A percentile compares a stretch with the other conserved stretches of the same genome.
These are phyloP conservation scores for Zapornia atra DNA, from an alignment of 2,113 vertebrate species.

Conservation along the genomic window DNA sequence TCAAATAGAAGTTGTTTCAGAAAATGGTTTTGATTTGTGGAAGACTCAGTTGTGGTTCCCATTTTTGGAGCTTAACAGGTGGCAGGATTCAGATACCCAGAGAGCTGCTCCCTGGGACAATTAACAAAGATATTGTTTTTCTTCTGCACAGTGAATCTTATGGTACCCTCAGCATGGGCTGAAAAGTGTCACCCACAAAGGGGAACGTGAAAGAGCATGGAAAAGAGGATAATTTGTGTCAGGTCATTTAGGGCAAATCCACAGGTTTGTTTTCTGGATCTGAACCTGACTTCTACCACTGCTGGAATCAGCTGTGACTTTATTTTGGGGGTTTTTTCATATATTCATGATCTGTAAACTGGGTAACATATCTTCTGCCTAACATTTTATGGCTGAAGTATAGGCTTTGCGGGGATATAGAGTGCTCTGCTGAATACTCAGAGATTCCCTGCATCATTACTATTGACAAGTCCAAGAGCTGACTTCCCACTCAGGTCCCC, in stretches of 20 bases:
- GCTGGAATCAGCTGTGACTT: neutral
- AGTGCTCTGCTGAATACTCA: neutral
- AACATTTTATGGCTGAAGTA: neutral
- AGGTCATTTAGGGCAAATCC: neutral
- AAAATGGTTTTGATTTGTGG: neutral
- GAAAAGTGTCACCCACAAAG: neutral
- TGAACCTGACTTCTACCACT: neutral
- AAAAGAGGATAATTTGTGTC: too few relatives aligned
- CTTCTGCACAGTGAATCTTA: neutral
- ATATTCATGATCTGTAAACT: neutral
- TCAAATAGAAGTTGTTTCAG: neutral
- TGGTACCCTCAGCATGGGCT: neutral
- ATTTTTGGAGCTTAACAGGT: neutral
- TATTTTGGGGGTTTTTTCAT: neutral
- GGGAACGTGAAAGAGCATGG: neutral
- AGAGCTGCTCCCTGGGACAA: neutral
- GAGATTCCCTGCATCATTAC: neutral
- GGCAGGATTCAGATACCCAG: neutral
- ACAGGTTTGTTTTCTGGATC: neutral
- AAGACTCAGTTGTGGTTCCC: fast-evolving
- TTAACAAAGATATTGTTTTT: neutral
- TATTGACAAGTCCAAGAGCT: neutral
- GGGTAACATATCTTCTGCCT: neutral
- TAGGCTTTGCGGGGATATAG: neutral
- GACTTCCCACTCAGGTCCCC: neutral